These are phyloP conservation scores for Plumapathes pennacea DNA, from an alignment of 92 coral and sea anemone genomes.

Conservation along the genomic window DNA sequence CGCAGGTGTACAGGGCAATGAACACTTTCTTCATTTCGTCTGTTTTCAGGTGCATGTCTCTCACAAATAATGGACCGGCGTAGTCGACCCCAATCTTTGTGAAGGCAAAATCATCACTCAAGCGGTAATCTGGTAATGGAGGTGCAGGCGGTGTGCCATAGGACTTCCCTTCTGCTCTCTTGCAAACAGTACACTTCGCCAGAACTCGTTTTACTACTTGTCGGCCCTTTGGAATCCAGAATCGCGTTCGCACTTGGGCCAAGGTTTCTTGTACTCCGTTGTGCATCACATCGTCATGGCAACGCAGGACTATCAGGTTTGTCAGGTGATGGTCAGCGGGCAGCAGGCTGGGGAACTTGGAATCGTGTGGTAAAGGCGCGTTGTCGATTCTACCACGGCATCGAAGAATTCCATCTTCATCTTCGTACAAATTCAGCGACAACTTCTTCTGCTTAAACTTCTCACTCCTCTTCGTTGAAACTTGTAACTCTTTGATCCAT, in stretches of 20 bases:
- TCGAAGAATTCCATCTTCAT: slow-evolving; percentile 14
- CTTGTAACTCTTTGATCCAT: slow-evolving; percentile 38
- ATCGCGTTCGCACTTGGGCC: slow-evolving; percentile 28
- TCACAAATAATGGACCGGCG: slow-evolving; percentile 10
- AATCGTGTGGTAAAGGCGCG: slow-evolving; percentile 23
- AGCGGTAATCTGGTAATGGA: background rate
- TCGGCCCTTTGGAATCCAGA: slow-evolving; percentile 39
- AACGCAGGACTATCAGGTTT: slow-evolving; percentile 8
- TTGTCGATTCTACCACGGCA: slow-evolving; percentile 24
- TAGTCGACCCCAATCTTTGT: slow-evolving; percentile 2
- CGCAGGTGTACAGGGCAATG: slow-evolving; percentile 4
- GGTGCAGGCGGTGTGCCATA: background rate
- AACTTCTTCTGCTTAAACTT: slow-evolving; percentile 13
- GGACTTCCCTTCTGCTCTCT: slow-evolving; percentile 15
- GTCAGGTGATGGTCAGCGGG: slow-evolving; percentile 32
- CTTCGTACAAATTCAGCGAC: slow-evolving; percentile 19
- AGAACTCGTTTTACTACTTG: slow-evolving; percentile 28
- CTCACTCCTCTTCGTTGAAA: background rate
- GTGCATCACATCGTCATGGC: slow-evolving; percentile 28
- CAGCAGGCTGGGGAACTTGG: slow-evolving; percentile 23
- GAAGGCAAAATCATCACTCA: slow-evolving; percentile 1
- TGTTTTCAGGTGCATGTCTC: background rate
- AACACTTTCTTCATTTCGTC: background rate
- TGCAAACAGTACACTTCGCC: slow-evolving; percentile 20
- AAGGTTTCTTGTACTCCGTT: slow-evolving; percentile 34